These are phyloP conservation scores for Empis stercorea DNA, from an alignment of 2,888 invertebrate species.

Conservation along the genomic window DNA sequence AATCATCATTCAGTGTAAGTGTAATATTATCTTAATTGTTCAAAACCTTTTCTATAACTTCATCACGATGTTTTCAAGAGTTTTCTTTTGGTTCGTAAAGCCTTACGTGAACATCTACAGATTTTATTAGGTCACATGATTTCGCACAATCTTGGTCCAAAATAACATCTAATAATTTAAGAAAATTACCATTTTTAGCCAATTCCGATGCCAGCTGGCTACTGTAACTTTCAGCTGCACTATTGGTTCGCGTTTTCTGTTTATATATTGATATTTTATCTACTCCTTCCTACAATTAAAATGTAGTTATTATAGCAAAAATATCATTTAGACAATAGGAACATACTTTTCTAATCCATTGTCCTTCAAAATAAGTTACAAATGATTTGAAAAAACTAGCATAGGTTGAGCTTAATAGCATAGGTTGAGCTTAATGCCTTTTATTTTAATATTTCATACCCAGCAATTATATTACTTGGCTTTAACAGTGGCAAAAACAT, in stretches of 20 bases:
- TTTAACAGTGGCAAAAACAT: constrained; percentile 5
- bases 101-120: too few species aligned
- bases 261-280: background rate
- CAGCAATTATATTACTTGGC: constrained; percentile 3
- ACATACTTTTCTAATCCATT: background rate
- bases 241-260: background rate
- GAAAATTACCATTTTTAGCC: background rate
- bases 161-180: background rate
- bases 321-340: background rate
- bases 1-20: too few species aligned
- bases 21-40: too few species aligned
- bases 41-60: too few species aligned
- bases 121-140: too few species aligned
- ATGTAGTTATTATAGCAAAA: background rate
- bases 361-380: background rate
- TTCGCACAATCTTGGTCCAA: background rate
- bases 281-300: background rate
- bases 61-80: too few species aligned
- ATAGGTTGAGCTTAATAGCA: background rate
- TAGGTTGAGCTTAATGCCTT: too few species aligned
- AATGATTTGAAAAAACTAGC: background rate
- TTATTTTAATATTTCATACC: too few species aligned
- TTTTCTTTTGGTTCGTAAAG: too few species aligned
- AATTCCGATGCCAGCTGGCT: background rate
- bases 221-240: background rate